Evolutionary conservation across 2,888 invertebrate species (phyloP), one percentile per base, ranked within the genome.

Genomic region (Drosophila dives): DNA sequence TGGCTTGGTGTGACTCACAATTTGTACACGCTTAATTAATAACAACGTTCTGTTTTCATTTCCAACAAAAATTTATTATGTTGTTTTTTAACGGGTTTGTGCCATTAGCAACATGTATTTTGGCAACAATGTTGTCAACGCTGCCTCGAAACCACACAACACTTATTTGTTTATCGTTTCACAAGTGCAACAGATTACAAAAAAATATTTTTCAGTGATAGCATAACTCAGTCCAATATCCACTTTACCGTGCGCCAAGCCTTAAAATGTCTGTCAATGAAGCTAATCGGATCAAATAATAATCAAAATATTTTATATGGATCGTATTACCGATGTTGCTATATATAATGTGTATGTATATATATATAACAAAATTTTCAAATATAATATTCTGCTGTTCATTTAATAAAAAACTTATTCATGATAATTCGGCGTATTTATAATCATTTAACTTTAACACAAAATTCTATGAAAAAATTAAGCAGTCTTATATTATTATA

Each of bases 201-300:
- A 59, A 54, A 40, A 53, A 67, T 42, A 12, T 42, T 42, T 49
- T 40, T 45, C 38, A 42, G 5, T 53, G 42, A 40, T 34, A 34
- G 15, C 55, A 49, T 15, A 38, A 17, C 49, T 42, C 42, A 40
- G 49, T 74, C 36, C 56, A 63, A 23, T 48, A 51, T 74, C 53
- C 51, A 63, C n/a, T 42, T 48, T 15, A 45, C 48, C 53, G 26
- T 62, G 32, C 32, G 34, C 36, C 75, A 48, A 38, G 17, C 80
- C 50, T 64, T 73, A 79, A 68, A 81, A 79, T 73, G 70, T 81
- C 58, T 81, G 81, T 72, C 76, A 73, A 70, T 77, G 68, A 68
- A 59, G 42, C 45, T 53, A 75, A 77, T 68, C 82, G 77, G 77
- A 76, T 72, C 63, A 51, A 65, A 53, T 67, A 71, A 66, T 74